A percentile compares a stretch with the other conserved stretches of the same genome.
Conservation (phyloP, 2,888 invertebrate genomes). For the Himalopsyche japonica region DNA sequence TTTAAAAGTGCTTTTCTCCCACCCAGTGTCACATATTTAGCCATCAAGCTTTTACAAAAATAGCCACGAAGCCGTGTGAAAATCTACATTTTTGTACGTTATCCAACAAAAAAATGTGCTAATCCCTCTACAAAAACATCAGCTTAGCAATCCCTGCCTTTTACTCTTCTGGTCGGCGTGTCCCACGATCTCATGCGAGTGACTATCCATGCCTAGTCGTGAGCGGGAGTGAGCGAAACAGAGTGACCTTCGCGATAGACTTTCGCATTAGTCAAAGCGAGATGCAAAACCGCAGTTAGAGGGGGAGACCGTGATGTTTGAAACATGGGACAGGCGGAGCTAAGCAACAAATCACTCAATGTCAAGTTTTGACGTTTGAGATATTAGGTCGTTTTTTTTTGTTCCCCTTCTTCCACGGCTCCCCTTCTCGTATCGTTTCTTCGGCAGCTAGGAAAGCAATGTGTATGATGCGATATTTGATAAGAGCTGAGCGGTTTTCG, state of each 20-base stretch:
- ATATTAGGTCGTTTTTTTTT: constrained; percentile 60
- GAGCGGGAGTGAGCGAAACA: constrained; percentile 20
- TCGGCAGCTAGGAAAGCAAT: not conserved
- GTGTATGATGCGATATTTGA: not conserved
- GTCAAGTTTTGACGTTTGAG: constrained; percentile 65
- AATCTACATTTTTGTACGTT: not conserved
- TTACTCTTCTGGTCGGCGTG: constrained; percentile 20
- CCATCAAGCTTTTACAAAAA: not conserved
- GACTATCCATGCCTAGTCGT: constrained; percentile 14
- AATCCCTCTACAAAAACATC: not conserved
- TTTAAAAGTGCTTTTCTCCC: not conserved
- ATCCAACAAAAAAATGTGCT: not conserved
- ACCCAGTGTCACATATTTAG: not conserved
- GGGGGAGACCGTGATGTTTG: constrained; percentile 57
- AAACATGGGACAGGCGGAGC: constrained; percentile 65
- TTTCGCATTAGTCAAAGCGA: not conserved
- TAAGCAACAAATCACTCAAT: constrained; percentile 65
- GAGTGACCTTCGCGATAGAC: not conserved
- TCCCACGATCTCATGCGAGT: constrained; percentile 35
- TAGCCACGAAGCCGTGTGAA: not conserved
- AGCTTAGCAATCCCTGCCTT: constrained; percentile 26
- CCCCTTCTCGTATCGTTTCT: constrained; percentile 13
- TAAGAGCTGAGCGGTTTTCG: not conserved
- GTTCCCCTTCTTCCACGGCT: constrained; percentile 15
- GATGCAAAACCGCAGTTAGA: constrained; percentile 2